A percentile compares a stretch with the other conserved stretches of the same genome.
Conservation (phyloP, 2,888 invertebrate species). For the Drepana falcataria region DNA sequence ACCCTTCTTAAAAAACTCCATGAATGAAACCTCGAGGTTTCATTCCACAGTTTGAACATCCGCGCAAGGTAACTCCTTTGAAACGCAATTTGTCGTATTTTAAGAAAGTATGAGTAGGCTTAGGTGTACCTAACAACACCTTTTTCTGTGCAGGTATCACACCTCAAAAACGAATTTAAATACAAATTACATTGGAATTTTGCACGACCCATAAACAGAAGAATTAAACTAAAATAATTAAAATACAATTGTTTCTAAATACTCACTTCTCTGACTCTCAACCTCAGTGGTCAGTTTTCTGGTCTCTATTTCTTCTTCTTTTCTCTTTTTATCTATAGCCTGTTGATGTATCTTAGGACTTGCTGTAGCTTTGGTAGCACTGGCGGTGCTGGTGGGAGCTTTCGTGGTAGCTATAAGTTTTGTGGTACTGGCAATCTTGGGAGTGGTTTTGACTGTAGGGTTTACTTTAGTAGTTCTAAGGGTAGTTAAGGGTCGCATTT, state of each 20-base stretch:
- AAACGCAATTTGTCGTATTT: too few species aligned
- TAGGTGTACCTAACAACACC: too few species aligned
- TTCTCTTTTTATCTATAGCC: not conserved
- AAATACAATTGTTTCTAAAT: not conserved
- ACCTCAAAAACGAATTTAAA: too few species aligned
- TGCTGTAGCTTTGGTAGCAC: slow-evolving; percentile 6
- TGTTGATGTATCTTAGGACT: not conserved
- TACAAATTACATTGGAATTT: too few species aligned
- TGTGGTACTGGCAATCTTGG: slow-evolving; percentile 9
- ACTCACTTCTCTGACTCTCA: not conserved
- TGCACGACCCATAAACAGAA: too few species aligned
- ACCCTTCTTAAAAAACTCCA: too few species aligned
- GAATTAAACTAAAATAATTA: too few species aligned
- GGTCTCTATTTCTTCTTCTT: not conserved
- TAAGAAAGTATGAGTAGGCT: too few species aligned
- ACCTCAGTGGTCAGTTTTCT: not conserved
- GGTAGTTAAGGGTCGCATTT: slow-evolving; percentile 6
- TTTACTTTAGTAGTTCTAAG: slow-evolving; percentile 7
- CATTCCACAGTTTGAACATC: too few species aligned
- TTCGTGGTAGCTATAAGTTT: slow-evolving; percentile 7
- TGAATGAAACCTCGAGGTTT: too few species aligned
- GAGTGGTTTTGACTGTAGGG: slow-evolving; percentile 11
- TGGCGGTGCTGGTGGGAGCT: slow-evolving; percentile 5
- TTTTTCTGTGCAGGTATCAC: too few species aligned
- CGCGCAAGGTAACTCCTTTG: too few species aligned